Base-by-base conservation (phyloP, 23 tunicate species). In the Styela plicata region DNA sequence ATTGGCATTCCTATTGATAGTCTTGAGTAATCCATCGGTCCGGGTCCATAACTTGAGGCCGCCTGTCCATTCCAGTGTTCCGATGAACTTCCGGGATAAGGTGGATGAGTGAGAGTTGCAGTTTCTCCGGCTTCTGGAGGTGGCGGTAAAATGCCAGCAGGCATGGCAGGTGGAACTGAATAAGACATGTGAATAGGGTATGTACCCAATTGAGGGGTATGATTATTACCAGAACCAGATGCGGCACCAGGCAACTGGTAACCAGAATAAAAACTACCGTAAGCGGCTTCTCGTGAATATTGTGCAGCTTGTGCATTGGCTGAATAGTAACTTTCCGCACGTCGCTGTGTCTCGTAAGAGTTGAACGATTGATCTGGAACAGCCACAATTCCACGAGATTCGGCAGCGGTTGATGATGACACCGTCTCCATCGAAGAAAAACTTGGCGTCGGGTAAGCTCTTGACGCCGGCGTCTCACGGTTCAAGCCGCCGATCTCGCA, bases 361-460 rank as follows among this genome's bases (percentile, higher is more conserved):
- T 71, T 28, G 35, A 3, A 28, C 16, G 77, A 13, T 13, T 71
- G 36, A 26, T 71, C 77, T n/a, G 77, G 17, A 29, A 71, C 34
- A 7, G 36, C 2, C 35, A 32, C 77, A 17, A 44, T 44, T 44
- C 57, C 57, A 13, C 57, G 57, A 44, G 57, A 44, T 13, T 44
- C 57, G 7, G 57, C 57, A 44, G 57, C 13, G 57, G 57, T 44
- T n/a, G n/a, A n/a, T n/a, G 73, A 68, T 19, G 77, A 30, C 5
- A 32, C 77, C 36, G 36, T 71, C 77, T 33, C 77, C 77, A 71
- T 71, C 77, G 77, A 34, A 27, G 77, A 71, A 30, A 30, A 71
- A 21, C 36, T 31, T 31, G 77, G 37, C 37, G 77, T 21, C 35
- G 26, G 77, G 34, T 71, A 71, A 3, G 77, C 29, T 66, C 29